Evolutionary conservation across 2,888 invertebrate genomes (phyloP).

Genomic region (Agrotis segetum): DNA sequence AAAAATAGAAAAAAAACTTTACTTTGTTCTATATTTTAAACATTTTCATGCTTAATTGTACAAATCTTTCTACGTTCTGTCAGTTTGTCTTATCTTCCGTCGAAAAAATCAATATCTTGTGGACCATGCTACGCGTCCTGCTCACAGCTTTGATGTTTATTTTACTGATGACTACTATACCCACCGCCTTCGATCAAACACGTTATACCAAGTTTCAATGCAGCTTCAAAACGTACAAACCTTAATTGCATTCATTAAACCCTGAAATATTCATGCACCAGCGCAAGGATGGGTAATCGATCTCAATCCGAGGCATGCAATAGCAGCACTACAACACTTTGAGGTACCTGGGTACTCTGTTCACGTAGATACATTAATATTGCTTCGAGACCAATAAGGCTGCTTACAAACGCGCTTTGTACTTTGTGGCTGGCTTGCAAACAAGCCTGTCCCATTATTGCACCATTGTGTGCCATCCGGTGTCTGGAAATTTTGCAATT

Average conservation of each 20-base stretch:
- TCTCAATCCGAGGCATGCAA: constrained; percentile 50
- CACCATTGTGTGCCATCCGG: constrained; percentile 72
- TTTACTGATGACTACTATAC: neutral
- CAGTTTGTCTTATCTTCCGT: no score
- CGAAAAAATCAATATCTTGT: no score
- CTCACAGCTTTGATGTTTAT: neutral
- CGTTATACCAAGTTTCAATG: constrained; percentile 2
- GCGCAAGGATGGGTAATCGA: constrained; percentile 56
- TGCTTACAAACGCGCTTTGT: constrained; percentile 84
- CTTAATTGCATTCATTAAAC: constrained; percentile 47
- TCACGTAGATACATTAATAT: constrained; percentile 71
- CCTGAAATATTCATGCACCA: constrained; percentile 57
- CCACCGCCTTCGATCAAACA: neutral
- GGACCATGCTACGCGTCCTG: no score
- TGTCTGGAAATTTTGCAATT: constrained; percentile 78
- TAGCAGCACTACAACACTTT: constrained; percentile 42
- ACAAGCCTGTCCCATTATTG: constrained; percentile 80
- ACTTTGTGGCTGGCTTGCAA: constrained; percentile 78
- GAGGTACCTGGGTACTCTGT: constrained; percentile 42
- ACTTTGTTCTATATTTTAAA: no score
- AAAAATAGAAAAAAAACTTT: no score
- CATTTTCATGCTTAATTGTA: no score
- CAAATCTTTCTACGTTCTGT: no score
- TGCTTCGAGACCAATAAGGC: constrained; percentile 82
- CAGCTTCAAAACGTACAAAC: constrained; percentile 17